Evolutionary conservation across 2,888 invertebrate genomes (phyloP), one percentile per base, ranked within the genome.

Genomic region (Stramonita haemastoma): DNA sequence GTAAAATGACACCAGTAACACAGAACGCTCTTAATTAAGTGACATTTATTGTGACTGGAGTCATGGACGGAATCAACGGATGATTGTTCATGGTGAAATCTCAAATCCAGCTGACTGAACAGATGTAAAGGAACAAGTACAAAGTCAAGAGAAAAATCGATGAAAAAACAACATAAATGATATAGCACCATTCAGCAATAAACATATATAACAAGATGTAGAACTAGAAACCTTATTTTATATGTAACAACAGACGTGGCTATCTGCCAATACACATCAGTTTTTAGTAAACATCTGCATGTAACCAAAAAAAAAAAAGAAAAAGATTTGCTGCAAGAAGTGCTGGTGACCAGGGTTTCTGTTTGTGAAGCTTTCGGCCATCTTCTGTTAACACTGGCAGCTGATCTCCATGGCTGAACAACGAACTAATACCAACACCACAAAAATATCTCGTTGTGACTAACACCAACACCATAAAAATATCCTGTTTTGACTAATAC

Each of bases 31-130:
- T 46, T 8, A 19, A 32, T 79, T 34, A 79, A 79, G 32, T 79
- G 32, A 83, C 81, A 83, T 83, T 83, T 83, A 83, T 83, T 83
- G 36, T 83, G 81, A 22, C 81, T 46, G 46, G 11, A 46, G 81
- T 83, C 81, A 46, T 83, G 81, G 81, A 83, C 81, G 81, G 81
- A 83, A 83, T 46, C 17, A 36, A 83, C 81, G 36, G 81, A 83
- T 83, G 46, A 83, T 46, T 22, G 36, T 46, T 11, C 36, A 83
- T 83, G 22, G 22, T 46, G 6, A 19, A 22, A 83, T 29, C 22
- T 22, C 17, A 34, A 79, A 34, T 34, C 46, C 29, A 4, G 81
- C 26, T 22, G 46, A 36, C 36, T 36, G 36, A 36, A 83, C 4
- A 83, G 6, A 26, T 46, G 15, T 83, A 79, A 79, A 79, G 32